Conservation (phyloP, 2,797 vertebrate genomes). For the Lacerta viridis region DNA sequence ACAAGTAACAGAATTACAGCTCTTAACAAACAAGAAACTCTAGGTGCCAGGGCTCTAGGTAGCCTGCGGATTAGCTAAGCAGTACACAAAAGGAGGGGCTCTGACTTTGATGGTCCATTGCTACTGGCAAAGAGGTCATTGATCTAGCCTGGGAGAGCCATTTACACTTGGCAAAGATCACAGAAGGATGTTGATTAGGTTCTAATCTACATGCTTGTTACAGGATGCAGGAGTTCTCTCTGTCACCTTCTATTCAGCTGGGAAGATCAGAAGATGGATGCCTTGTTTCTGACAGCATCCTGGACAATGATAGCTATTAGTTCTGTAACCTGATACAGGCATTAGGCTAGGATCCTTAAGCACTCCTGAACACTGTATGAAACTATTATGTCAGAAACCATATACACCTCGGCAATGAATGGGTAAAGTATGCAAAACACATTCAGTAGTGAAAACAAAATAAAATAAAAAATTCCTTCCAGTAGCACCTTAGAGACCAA, state of each 20-base stretch:
- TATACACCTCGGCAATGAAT: neutral
- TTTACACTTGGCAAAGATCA: slow-evolving; percentile 20
- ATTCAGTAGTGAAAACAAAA: too few relatives aligned
- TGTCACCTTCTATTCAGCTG: neutral
- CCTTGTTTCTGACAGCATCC: neutral
- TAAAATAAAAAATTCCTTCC: too few relatives aligned
- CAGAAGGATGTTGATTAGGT: slow-evolving; percentile 21
- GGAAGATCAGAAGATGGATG: neutral
- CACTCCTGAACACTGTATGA: neutral
- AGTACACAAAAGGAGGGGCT: neutral
- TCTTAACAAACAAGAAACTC: neutral
- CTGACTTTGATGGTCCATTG: slow-evolving; percentile 5
- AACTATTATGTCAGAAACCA: neutral
- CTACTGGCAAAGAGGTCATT: slow-evolving; percentile 1
- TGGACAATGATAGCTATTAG: neutral
- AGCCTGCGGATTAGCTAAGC: neutral
- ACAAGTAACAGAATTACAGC: neutral
- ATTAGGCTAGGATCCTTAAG: neutral
- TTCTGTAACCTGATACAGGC: neutral
- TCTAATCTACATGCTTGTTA: slow-evolving; percentile 9
- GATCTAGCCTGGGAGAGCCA: slow-evolving; percentile 18
- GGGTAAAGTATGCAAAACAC: neutral
- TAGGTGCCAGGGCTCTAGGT: neutral
- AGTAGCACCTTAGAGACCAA: too few relatives aligned
- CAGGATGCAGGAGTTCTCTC: neutral